phyloP scores from a whole-genome alignment of 2,888 invertebrate genomes.

The Sphaeridia pumilis region DNA sequence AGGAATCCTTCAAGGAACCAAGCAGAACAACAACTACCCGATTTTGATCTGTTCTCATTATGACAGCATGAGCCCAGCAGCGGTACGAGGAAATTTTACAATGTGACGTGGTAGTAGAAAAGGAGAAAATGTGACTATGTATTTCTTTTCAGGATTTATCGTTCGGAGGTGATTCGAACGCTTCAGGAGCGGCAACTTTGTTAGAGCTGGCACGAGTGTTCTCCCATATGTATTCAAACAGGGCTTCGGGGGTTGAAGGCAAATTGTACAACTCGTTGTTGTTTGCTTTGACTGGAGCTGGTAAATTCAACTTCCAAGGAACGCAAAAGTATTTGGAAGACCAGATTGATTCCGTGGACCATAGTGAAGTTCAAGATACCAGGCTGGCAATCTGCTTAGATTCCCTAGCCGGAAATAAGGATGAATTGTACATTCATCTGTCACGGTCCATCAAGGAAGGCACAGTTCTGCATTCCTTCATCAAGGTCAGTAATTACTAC shows the following conservation, averaged over 20 bases:
- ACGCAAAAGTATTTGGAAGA: constrained; percentile 93
- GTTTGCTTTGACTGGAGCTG: constrained; percentile 81
- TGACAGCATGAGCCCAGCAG: constrained; percentile 77
- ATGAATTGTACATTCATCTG: constrained; percentile 73
- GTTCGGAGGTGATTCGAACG: constrained; percentile 83
- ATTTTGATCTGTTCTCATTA: constrained; percentile 87
- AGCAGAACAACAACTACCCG: constrained; percentile 57
- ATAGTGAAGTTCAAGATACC: constrained; percentile 56
- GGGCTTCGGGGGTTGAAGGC: constrained; percentile 46
- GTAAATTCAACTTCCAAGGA: constrained; percentile 87
- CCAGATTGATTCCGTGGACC: constrained; percentile 53
- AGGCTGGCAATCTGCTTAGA: constrained; percentile 85
- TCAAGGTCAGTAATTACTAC: constrained; percentile 40
- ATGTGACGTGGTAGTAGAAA: too few species aligned
- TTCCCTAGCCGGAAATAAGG: constrained; percentile 47
- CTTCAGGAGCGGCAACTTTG: constrained; percentile 74
- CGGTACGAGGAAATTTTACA: constrained; percentile 53
- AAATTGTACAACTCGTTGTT: constrained; percentile 59
- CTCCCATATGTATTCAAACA: constrained; percentile 68
- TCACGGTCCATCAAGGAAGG: constrained; percentile 89
- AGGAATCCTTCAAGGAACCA: constrained; percentile 66
- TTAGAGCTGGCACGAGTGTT: constrained; percentile 78
- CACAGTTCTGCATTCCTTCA: constrained; percentile 51
- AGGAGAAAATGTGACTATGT: too few species aligned
- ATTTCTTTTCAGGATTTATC: constrained; percentile 57